A percentile compares a stretch with the other conserved stretches of the same genome.
phyloP scores from a whole-genome alignment of 2,888 invertebrate species.

The Caenorhabditis panamensis region DNA sequence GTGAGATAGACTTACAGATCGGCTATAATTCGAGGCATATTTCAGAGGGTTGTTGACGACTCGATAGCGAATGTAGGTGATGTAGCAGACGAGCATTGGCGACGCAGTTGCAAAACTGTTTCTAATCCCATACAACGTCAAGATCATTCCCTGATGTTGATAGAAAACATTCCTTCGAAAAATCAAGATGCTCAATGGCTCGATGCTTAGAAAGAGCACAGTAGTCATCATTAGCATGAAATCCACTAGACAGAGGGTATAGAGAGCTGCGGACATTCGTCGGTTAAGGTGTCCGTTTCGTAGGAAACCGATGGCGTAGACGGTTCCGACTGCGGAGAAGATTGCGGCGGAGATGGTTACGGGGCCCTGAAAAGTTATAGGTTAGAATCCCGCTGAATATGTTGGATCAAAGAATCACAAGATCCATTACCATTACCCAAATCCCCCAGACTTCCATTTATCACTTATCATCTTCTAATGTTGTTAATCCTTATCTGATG shows the following conservation, averaged over 20 bases:
- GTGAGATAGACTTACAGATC: constrained; percentile 25
- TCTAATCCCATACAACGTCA: constrained; percentile 44
- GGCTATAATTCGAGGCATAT: constrained; percentile 51
- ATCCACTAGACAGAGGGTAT: constrained; percentile 52
- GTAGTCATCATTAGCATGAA: constrained; percentile 58
- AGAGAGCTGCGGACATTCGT: constrained; percentile 54
- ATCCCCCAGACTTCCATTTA: too few relatives aligned
- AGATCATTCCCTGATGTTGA: constrained; percentile 41
- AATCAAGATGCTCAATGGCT: constrained; percentile 47
- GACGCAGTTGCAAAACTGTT: constrained; percentile 59
- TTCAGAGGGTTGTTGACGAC: constrained; percentile 59
- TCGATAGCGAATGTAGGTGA: constrained; percentile 54
- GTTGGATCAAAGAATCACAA: too few relatives aligned
- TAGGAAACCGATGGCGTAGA: constrained; percentile 49
- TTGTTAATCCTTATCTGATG: too few relatives aligned
- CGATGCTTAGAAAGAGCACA: constrained; percentile 50
- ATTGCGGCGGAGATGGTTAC: constrained; percentile 32
- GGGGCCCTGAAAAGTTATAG: constrained; percentile 49
- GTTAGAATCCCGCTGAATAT: too few relatives aligned
- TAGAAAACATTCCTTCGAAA: constrained; percentile 43
- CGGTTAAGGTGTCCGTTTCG: constrained; percentile 43
- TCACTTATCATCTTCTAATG: too few relatives aligned
- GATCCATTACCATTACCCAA: too few relatives aligned
- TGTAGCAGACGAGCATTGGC: constrained; percentile 58
- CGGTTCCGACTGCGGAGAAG: constrained; percentile 50